Evolutionary conservation across 2,113 vertebrate genomes (phyloP).

Genomic region (Heliornis fulica): DNA sequence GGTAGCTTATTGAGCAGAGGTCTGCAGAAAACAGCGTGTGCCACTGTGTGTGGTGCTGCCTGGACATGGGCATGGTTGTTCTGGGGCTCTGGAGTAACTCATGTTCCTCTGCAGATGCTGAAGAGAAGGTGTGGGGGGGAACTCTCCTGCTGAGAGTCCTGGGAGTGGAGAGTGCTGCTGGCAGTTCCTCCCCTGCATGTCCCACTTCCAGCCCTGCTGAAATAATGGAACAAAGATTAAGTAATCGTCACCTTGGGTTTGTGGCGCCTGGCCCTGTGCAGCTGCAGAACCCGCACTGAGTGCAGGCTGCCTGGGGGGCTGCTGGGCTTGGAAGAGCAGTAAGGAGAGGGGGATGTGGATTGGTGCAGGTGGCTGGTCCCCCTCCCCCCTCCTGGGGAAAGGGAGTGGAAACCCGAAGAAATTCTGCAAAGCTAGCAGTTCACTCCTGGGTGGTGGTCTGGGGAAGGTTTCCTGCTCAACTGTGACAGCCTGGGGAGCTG

Average conservation of each 20-base stretch:
- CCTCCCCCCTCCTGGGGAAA: background rate
- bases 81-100: rapidly evolving
- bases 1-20: background rate
- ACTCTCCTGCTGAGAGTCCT: background rate
- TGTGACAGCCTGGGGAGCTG: background rate
- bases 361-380: background rate
- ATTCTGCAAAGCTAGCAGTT: background rate
- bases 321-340: background rate
- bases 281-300: background rate
- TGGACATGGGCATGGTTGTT: background rate
- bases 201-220: slow-evolving; percentile 1
- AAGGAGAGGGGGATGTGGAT: background rate
- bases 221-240: slow-evolving; percentile 54
- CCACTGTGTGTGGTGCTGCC: rapidly evolving
- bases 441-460: background rate
- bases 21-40: background rate
- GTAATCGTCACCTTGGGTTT: background rate
- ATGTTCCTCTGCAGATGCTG: background rate
- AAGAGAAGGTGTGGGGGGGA: background rate
- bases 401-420: background rate
- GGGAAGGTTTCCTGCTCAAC: background rate
- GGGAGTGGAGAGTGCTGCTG: background rate
- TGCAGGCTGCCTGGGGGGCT: background rate
- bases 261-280: background rate
- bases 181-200: background rate